These are phyloP conservation scores for Drosophila prosaltans DNA, from an alignment of 1,140 invertebrate genomes.

Conservation along the genomic window DNA sequence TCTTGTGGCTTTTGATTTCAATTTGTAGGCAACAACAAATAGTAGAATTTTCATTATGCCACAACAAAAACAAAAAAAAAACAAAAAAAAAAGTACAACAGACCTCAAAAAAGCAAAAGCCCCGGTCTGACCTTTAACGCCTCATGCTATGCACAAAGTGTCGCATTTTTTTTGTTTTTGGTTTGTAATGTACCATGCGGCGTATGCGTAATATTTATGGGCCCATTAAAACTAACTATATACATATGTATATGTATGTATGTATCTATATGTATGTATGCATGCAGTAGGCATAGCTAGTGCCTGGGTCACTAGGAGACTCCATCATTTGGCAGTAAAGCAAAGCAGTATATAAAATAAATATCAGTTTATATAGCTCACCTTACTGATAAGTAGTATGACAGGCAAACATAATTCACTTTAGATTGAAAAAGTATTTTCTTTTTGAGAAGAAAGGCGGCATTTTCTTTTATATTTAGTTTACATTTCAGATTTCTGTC, in stretches of 20 bases:
- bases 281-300: not conserved
- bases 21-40: slow-evolving; percentile 42
- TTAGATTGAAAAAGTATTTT: too few species aligned
- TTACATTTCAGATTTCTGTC: too few species aligned
- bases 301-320: slow-evolving; percentile 7
- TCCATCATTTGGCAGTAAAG: not conserved
- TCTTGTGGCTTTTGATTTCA: slow-evolving; percentile 48
- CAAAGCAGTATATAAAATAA: too few species aligned
- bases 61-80: slow-evolving; percentile 16
- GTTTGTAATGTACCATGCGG: slow-evolving; percentile 29
- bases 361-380: too few species aligned
- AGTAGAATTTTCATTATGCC: slow-evolving; percentile 60
- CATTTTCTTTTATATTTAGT: too few species aligned
- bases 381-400: too few species aligned
- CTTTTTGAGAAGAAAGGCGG: too few species aligned
- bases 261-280: not conserved
- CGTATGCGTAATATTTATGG: slow-evolving; percentile 54
- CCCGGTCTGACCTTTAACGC: slow-evolving; percentile 66
- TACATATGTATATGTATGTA: not conserved
- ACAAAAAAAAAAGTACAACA: too few species aligned
- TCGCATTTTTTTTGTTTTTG: slow-evolving; percentile 16
- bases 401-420: too few species aligned
- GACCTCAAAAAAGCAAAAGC: slow-evolving; percentile 22
- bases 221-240: slow-evolving; percentile 5
- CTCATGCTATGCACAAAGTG: slow-evolving; percentile 55